Evolutionary conservation across 2,797 vertebrate genomes (phyloP).

Genomic region (Brachyrhaphis roseni): DNA sequence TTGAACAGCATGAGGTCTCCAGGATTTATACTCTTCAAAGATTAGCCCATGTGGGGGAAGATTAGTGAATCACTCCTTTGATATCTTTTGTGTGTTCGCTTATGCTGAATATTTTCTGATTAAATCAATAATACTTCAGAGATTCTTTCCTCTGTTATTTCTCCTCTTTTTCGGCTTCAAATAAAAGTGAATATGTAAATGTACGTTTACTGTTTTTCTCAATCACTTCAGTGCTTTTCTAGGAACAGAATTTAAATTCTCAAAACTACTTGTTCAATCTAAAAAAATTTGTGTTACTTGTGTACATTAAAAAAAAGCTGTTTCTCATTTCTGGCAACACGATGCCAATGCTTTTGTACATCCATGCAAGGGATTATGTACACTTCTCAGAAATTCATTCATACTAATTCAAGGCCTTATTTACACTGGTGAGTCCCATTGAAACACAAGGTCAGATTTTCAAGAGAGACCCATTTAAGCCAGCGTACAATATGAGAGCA

Average conservation of each 20-base stretch:
- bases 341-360: no score
- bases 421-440: background rate
- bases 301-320: no score
- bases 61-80: slow-evolving; percentile 6
- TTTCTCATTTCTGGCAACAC: no score
- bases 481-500: background rate
- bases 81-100: background rate
- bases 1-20: slow-evolving; percentile 9
- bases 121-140: background rate
- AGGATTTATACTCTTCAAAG: slow-evolving; percentile 11
- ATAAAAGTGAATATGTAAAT: background rate
- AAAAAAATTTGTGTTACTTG: no score
- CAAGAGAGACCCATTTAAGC: background rate
- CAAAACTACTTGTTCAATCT: no score
- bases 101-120: background rate
- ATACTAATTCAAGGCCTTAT: background rate
- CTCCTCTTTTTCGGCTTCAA: background rate
- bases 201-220: background rate
- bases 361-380: no score
- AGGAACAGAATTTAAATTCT: no score
- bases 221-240: background rate
- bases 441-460: background rate
- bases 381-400: background rate
- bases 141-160: background rate
- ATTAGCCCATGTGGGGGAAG: background rate